Base-by-base conservation (phyloP, 2,113 vertebrate species). In the Panthera tigris region DNA sequence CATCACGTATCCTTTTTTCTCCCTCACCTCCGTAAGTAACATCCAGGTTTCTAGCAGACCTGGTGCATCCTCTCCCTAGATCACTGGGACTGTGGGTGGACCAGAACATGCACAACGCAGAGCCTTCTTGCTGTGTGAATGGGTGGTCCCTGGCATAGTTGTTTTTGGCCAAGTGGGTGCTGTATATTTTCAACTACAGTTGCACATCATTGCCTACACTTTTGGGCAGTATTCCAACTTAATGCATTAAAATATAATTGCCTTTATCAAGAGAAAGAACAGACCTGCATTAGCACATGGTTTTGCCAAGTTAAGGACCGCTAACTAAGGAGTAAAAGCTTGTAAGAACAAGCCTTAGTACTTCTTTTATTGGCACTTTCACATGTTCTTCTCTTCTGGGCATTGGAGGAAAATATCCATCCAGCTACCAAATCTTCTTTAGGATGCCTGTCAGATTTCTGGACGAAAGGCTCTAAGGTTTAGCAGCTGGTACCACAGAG, bases 311-410 rank as follows among this genome's bases (percentile, higher is more conserved):
- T 91, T 95, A 63, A 36, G 89, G 94, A 94, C 89, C 95, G 97
- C 39, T 91, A 98, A 97, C 97, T 96, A 97, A 98, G 90, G 97
- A 98, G 98, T 98, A 97, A 98, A 97, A 98, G 71, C 96, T 96
- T 98, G 91, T 69, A 97, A 97, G 96, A 96, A 84, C 48, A 91
- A 61, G 4, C 93, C 84, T 92, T 36, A 81, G 95, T 98, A 95
- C 78, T 95, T 81, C 97, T 98, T 98, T 98, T 98, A 76, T 82
- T 97, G 80, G 95, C 19, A 97, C 98, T 98, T 98, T 95, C 97
- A 98, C 95, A 95, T 97, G 96, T 97, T 97, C 84, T 99, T 98
- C 97, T 94, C 86, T 97, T 50, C 1, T 97, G 94, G 91, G 92
- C 93, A 97, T 41, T 89, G 89, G 96, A 89, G 95, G 52, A 97